Conservation (phyloP, 2,888 invertebrate genomes). For the Calameuta idolon region DNA sequence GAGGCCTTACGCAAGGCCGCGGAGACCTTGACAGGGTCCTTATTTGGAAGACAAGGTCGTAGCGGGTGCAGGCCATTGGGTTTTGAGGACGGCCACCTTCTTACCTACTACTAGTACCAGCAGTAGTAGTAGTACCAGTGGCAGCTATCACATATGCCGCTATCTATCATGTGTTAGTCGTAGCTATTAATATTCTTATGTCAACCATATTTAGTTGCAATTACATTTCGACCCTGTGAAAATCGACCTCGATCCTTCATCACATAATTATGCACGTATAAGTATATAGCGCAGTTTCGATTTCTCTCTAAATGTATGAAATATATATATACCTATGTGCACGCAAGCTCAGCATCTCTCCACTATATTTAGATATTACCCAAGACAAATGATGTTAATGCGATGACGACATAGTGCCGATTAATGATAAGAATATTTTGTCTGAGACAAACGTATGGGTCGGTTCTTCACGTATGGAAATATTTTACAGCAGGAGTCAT, state of each 20-base stretch:
- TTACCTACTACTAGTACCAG: background rate
- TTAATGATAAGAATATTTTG: background rate
- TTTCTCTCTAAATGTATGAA: background rate
- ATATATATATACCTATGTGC: background rate
- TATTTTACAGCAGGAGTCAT: background rate
- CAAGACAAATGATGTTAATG: background rate
- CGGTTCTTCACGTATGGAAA: background rate
- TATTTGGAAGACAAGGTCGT: conserved; percentile 63
- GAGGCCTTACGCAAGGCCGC: conserved; percentile 56
- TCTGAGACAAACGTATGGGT: background rate
- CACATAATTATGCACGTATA: background rate
- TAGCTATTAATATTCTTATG: background rate
- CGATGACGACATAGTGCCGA: background rate
- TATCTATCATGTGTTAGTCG: background rate
- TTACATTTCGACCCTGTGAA: background rate
- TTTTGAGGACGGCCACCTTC: conserved; percentile 53
- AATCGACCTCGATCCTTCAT: background rate
- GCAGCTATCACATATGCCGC: background rate
- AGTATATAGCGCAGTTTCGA: background rate
- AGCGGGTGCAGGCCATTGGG: conserved; percentile 55
- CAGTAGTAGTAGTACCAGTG: background rate
- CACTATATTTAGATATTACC: background rate
- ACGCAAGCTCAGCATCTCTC: background rate
- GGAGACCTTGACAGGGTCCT: conserved; percentile 57
- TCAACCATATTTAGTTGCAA: background rate